phyloP scores from a whole-genome alignment of 2,888 invertebrate genomes.

The Hirudinaria manillensis region DNA sequence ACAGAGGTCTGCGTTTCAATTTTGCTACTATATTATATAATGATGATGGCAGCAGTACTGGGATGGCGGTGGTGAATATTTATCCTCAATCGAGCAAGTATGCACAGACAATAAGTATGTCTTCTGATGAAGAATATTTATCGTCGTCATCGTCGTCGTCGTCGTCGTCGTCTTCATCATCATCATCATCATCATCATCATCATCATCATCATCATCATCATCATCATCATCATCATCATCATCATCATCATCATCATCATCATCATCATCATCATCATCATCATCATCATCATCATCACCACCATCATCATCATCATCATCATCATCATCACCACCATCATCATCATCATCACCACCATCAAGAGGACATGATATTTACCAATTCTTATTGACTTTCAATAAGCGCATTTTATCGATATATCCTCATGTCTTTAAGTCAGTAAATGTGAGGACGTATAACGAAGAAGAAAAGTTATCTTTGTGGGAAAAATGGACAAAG shows the following conservation, averaged over 20 bases:
- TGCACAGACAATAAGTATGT: too few species aligned
- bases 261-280: slow-evolving; percentile 30
- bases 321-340: slow-evolving; percentile 24
- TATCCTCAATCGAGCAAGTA: too few species aligned
- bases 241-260: slow-evolving; percentile 28
- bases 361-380: slow-evolving; percentile 21
- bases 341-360: slow-evolving; percentile 28
- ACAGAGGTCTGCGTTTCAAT: too few species aligned
- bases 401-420: neutral
- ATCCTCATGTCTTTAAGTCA: too few species aligned
- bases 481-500: too few species aligned
- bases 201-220: slow-evolving; percentile 33
- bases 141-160: slow-evolving; percentile 20
- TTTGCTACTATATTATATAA: too few species aligned
- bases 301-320: slow-evolving; percentile 25
- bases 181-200: slow-evolving; percentile 29
- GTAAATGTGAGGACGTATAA: neutral
- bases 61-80: too few species aligned
- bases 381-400: neutral
- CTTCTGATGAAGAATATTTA: too few species aligned
- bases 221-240: slow-evolving; percentile 30
- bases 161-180: slow-evolving; percentile 19
- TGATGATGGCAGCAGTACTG: too few species aligned
- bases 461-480: too few species aligned
- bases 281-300: slow-evolving; percentile 6